Percentiles rank a stretch among this genome's conserved stretches.
These are phyloP conservation scores for Hippocampus comes DNA, from an alignment of 2,113 vertebrate genomes.

Conservation along the genomic window DNA sequence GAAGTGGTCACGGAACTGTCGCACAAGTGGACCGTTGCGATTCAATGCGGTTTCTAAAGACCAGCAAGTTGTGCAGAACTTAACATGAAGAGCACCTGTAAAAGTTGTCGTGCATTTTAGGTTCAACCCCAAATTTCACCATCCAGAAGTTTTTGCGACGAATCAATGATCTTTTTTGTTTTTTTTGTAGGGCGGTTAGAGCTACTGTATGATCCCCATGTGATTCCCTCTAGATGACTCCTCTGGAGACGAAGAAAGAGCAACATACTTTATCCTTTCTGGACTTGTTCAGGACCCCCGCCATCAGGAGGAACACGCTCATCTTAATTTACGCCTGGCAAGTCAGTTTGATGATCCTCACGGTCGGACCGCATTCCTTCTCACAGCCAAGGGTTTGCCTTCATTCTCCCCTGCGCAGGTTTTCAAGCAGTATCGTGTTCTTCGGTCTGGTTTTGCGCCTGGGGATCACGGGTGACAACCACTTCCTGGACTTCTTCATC, in stretches of 20 bases:
- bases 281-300: slow-evolving; percentile 24
- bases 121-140: no score
- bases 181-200: no score
- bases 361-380: not conserved
- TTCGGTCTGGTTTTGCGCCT: slow-evolving; percentile 24
- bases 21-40: no score
- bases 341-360: not conserved
- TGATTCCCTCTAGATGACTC: slow-evolving; percentile 11
- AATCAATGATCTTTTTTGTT: not conserved
- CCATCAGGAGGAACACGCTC: slow-evolving; percentile 20
- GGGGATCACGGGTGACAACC: slow-evolving; percentile 74
- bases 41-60: no score
- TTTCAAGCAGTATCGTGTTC: slow-evolving; percentile 26
- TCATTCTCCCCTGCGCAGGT: slow-evolving; percentile 8
- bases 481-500: slow-evolving; percentile 81
- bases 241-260: slow-evolving; percentile 12
- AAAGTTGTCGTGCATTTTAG: no score
- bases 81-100: no score
- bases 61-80: no score
- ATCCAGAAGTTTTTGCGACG: not conserved
- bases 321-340: slow-evolving; percentile 32
- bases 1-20: not conserved
- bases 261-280: slow-evolving; percentile 2
- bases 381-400: not conserved
- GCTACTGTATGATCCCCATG: no score